phyloP scores from a whole-genome alignment of 2,113 vertebrate genomes.

The Apaloderma vittatum region DNA sequence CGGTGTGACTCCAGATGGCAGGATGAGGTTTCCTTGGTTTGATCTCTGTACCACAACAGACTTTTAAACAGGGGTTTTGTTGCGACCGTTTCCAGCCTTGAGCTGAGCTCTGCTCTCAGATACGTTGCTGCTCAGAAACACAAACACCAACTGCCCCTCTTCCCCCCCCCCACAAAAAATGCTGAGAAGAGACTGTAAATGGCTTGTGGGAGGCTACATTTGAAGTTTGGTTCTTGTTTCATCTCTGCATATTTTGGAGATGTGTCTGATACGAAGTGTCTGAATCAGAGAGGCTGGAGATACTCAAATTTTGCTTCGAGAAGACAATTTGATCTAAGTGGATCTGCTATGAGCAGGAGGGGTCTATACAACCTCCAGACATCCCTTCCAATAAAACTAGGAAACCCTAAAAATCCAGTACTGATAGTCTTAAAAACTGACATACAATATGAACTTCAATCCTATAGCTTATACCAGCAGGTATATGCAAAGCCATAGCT shows the following conservation, averaged over 20 bases:
- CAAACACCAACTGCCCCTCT: too few relatives aligned
- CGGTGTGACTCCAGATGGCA: constrained; percentile 50
- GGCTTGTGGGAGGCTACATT: not conserved
- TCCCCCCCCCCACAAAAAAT: not conserved
- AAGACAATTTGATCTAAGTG: not conserved
- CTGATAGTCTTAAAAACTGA: not conserved
- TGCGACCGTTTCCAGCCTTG: not conserved
- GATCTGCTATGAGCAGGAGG: not conserved
- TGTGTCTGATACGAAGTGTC: not conserved
- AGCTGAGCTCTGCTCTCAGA: not conserved
- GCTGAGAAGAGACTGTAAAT: not conserved
- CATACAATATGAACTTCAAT: not conserved
- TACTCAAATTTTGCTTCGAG: not conserved
- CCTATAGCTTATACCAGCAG: not conserved
- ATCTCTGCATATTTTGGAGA: not conserved
- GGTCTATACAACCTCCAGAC: not conserved
- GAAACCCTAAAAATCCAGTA: not conserved
- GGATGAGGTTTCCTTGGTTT: constrained; percentile 37
- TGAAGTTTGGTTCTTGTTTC: not conserved
- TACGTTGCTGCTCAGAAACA: not conserved
- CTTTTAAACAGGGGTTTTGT: not conserved
- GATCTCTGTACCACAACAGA: not conserved
- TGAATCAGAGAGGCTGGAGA: not conserved
- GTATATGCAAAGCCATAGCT: not conserved
- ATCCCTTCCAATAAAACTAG: not conserved